Evolutionary conservation across 2,113 vertebrate species (phyloP), one percentile per base, ranked within the genome.

Genomic region (Myrmecophaga tridactyla): DNA sequence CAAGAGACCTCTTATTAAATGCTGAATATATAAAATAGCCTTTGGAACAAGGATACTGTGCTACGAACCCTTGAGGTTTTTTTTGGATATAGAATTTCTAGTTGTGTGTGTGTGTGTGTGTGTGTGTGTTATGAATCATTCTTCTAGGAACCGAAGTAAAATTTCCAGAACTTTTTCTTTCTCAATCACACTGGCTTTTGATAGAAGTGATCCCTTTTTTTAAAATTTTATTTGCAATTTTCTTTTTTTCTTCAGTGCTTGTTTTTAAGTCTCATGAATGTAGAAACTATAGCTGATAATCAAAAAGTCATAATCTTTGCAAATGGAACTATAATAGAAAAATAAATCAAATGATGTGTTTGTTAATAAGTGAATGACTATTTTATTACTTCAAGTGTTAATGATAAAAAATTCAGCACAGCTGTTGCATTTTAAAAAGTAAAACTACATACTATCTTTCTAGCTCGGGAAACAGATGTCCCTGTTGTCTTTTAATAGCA

Each of bases 331-430:
- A 48, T 27, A 39, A 95, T 96, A 76, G 93, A 97, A 97, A 97
- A 98, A 97, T 97, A 94, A 96, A 87, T 86, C 97, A 97, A 75
- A 8, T 73, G 92, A 98, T 98, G 83, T 96, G 98, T 97, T 96
- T 94, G 97, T 98, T 98, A 98, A 98, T 98, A 98, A 98, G 99
- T 98, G 98, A 98, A 98, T 56, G 99, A 98, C 98, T 98, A 98
- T 99, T 99, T 99, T 98, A 99, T 99, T 98, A 99, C 98, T 98
- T 98, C 98, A 99, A 99, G 98, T 98, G 99, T 99, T 99, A 98
- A 98, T 98, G 98, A 56, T 98, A 99, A 99, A 98, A 99, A 99
- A 98, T 98, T 98, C 98, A 99, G 99, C 99, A 99, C 98, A 99
- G 99, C 99, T 99, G 99, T 99, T 99, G 98, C 98, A 98, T 98